Conservation (phyloP, 2,888 invertebrate genomes). For the Atrina japonica region DNA sequence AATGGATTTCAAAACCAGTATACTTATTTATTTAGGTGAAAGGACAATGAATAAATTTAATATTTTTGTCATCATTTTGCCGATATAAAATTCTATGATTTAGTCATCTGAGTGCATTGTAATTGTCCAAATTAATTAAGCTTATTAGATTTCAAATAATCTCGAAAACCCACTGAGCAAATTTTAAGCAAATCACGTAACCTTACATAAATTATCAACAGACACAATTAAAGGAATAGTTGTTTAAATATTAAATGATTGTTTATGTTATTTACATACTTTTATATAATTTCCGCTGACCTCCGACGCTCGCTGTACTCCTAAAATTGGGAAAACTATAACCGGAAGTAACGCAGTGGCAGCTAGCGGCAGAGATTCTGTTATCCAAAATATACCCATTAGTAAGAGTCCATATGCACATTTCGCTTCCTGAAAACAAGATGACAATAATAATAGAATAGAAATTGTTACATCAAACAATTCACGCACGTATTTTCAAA, state of each 20-base stretch:
- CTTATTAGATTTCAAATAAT: no score
- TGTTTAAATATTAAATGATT: no score
- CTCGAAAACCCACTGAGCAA: neutral
- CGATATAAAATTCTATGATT: no score
- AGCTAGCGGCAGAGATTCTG: conserved; percentile 68
- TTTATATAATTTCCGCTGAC: conserved; percentile 60
- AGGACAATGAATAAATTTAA: no score
- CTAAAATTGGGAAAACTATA: conserved; percentile 65
- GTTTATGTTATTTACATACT: conserved; percentile 37
- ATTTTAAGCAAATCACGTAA: neutral
- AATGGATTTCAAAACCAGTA: no score
- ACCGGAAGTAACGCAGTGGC: conserved; percentile 70
- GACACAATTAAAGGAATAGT: neutral
- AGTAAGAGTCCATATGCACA: conserved; percentile 60
- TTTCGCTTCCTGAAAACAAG: conserved; percentile 51
- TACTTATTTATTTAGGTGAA: no score
- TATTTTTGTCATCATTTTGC: no score
- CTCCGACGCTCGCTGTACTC: conserved; percentile 55
- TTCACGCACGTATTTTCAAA: no score
- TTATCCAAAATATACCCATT: conserved; percentile 70
- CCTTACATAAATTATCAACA: neutral
- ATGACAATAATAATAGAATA: neutral
- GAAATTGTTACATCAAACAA: neutral
- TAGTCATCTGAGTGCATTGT: no score
- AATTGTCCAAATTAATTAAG: no score